A percentile compares a stretch with the other conserved stretches of the same genome.
Evolutionary conservation across 2,888 invertebrate species (phyloP).

Genomic region (Ectobius pallidus): DNA sequence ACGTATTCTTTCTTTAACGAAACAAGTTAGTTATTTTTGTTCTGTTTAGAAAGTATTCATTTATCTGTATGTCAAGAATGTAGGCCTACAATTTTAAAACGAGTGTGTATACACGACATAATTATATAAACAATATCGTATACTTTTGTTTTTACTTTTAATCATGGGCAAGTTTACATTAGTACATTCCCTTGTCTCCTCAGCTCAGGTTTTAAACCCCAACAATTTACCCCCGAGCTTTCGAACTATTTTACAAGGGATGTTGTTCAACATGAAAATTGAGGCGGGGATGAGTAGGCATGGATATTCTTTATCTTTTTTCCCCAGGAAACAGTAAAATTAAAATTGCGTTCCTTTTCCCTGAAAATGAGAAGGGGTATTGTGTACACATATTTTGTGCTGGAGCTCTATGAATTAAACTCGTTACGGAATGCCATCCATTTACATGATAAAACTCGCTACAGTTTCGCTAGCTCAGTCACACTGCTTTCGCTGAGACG

Average conservation of each 20-base stretch:
- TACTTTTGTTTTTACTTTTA: no score
- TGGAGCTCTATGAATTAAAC: background rate
- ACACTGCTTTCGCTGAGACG: no score
- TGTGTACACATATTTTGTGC: conserved; percentile 22
- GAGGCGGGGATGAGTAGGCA: background rate
- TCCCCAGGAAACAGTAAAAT: conserved; percentile 30
- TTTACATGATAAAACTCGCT: background rate
- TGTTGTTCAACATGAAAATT: background rate
- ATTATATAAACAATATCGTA: no score
- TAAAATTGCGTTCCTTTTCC: conserved; percentile 28
- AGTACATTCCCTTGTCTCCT: background rate
- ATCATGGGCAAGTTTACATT: no score
- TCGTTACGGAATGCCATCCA: background rate
- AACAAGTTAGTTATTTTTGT: no score
- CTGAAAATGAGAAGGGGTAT: background rate
- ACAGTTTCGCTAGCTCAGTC: no score
- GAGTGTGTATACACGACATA: no score
- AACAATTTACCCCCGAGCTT: conserved; percentile 13
- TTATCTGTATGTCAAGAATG: no score
- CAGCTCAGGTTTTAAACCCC: conserved; percentile 8
- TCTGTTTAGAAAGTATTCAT: no score
- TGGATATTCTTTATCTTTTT: conserved; percentile 25
- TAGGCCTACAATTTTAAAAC: no score
- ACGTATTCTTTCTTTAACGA: no score
- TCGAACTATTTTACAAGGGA: conserved; percentile 22